Evolutionary conservation across 2,797 vertebrate species (phyloP).

Genomic region (Sitta carolinensis): DNA sequence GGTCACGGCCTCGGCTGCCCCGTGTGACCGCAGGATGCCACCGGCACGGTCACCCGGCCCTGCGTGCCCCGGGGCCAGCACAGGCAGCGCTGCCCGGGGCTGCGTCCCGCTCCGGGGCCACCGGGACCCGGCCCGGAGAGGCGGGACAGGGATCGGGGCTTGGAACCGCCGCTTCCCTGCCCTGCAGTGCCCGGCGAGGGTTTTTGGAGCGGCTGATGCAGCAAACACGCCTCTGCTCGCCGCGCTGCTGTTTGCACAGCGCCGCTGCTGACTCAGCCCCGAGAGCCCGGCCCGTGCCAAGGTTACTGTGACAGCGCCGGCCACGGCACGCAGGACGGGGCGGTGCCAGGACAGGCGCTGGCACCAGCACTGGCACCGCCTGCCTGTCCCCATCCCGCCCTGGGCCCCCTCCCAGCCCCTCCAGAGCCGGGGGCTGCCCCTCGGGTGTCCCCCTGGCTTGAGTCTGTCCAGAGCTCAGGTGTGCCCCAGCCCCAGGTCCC

Average conservation of each 20-base stretch:
- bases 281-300: neutral
- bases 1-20: neutral
- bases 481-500: neutral
- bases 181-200: neutral
- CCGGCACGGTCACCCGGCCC: neutral
- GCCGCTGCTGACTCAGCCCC: neutral
- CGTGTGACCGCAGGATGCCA: fast-evolving
- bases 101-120: neutral
- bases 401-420: neutral
- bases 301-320: neutral
- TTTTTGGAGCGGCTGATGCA: neutral
- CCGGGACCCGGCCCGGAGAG: neutral
- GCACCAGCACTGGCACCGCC: neutral
- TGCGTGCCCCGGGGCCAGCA: neutral
- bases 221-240: neutral
- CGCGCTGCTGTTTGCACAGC: neutral
- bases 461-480: neutral
- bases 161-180: neutral
- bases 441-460: fast-evolving
- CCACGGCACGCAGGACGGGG: neutral
- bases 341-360: neutral
- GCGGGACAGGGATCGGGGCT: neutral
- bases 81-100: neutral
- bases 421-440: neutral
- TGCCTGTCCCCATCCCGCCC: neutral